Conservation (phyloP, 2,797 vertebrate genomes). For the Lutjanus campechanus region DNA sequence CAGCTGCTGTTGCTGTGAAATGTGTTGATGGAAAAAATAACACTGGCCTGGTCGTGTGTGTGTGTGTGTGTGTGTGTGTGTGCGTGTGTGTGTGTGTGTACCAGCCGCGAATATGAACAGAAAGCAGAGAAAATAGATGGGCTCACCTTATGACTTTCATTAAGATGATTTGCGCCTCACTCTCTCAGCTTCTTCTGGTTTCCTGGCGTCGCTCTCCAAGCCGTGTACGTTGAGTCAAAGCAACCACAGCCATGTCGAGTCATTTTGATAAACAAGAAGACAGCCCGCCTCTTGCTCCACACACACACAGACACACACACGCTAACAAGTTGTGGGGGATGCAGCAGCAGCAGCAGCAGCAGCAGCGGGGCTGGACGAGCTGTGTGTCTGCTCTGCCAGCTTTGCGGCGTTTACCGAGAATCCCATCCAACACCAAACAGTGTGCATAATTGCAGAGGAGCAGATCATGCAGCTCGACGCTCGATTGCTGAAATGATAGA, state of each 20-base stretch:
- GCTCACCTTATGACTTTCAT: conserved; percentile 82
- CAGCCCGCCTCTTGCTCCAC: conserved; percentile 35
- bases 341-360: background rate
- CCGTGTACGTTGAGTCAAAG: conserved; percentile 46
- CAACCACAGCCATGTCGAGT: conserved; percentile 64
- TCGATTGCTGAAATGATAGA: conserved; percentile 65
- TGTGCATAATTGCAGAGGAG: conserved; percentile 67
- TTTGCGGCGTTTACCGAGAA: conserved; percentile 42
- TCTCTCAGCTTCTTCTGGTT: conserved; percentile 61
- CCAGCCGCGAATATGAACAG: background rate
- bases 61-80: background rate
- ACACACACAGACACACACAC: conserved; percentile 7
- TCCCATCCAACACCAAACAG: conserved; percentile 28
- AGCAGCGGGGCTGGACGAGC: conserved; percentile 11
- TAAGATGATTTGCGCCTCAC: conserved; percentile 63
- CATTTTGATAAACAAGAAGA: conserved; percentile 59
- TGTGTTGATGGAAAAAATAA: conserved; percentile 18
- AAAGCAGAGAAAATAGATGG: background rate
- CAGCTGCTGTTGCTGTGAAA: conserved; percentile 42
- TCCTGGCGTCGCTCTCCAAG: conserved; percentile 42
- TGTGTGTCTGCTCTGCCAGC: conserved; percentile 3
- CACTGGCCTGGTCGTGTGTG: conserved; percentile 32
- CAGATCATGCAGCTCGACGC: conserved; percentile 73
- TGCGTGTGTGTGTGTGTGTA: background rate
- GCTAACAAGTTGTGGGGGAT: conserved; percentile 43